Base-by-base conservation (phyloP, 1,140 invertebrate species). In the Drosophila ogumai region DNA sequence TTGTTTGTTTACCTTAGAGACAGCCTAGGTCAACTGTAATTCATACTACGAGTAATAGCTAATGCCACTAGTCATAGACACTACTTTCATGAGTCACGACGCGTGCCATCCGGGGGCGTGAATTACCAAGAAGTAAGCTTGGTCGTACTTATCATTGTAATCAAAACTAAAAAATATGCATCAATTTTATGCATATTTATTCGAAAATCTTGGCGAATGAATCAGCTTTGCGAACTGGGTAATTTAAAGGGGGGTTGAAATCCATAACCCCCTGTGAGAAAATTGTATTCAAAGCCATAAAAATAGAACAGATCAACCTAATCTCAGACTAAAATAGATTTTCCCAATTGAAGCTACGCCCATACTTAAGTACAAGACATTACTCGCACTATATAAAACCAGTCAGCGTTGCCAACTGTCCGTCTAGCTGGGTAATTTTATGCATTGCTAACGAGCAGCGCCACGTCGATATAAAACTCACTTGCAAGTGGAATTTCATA, bases 381-480 rank as follows among this genome's bases (percentile, higher is more conserved):
- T 32, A 43, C 13, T 6, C 15, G 22, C 68, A 28, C 43, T 38
- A 36, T 46, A 49, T 71, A 47, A 56, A 55, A 59, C 22, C 34
- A 13, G 15, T 28, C 31, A 25, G n/a, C 10, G 31, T n/a, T 34
- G 19, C 44, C 25, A 75, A 58, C 31, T 43, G 46, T 9, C 32
- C 57, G 41, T 76, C 50, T 61, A 34, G 36, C 61, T 81, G 79
- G 79, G 79, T 81, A 77, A 65, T 81, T 81, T 69, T 72, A 81
- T 81, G 79, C 66, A 81, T 81, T 58, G 6, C 65, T 58, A 71
- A 72, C 58, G 19, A 81, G 44, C 46, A 49, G 22, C 57, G 34
- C 73, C 60, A 75, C 50, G 44, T 66, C 72, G 28, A 77, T 86
- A 86, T 86, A 86, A 86, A 79, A 63, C 69, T 58, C 19, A 25